A percentile compares a stretch with the other conserved stretches of the same genome.
These are phyloP conservation scores for Ariolimax columbianus DNA, from an alignment of 2,888 invertebrate genomes.

Conservation along the genomic window DNA sequence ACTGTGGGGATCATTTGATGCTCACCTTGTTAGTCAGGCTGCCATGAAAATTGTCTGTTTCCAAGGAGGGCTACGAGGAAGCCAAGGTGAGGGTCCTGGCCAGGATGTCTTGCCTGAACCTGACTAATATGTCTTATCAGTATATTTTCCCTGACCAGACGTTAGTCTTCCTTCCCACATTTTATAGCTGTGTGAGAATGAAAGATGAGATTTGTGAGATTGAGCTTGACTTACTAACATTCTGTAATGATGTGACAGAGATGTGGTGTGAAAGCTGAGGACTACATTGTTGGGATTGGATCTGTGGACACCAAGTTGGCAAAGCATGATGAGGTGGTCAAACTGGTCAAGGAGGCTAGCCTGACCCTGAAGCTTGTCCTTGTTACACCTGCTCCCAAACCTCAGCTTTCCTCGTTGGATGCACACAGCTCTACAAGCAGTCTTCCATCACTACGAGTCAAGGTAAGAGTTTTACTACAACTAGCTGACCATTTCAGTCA, in stretches of 20 bases:
- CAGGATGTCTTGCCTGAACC: too few relatives aligned
- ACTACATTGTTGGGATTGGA: conserved; percentile 93
- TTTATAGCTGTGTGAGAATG: neutral
- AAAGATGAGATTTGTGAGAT: neutral
- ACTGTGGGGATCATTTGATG: too few relatives aligned
- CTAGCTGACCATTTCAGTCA: too few relatives aligned
- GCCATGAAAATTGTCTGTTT: too few relatives aligned
- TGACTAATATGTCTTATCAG: too few relatives aligned
- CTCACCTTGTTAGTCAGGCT: too few relatives aligned
- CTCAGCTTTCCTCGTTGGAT: conserved; percentile 57
- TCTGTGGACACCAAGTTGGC: conserved; percentile 95
- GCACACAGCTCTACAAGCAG: conserved; percentile 53
- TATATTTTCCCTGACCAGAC: too few relatives aligned
- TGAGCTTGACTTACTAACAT: neutral
- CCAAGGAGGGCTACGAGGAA: too few relatives aligned
- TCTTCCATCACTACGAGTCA: conserved; percentile 57
- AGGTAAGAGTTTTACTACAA: too few relatives aligned
- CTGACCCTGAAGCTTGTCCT: conserved; percentile 89
- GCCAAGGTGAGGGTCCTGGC: too few relatives aligned
- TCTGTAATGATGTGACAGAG: conserved; percentile 83
- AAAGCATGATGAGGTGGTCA: conserved; percentile 93
- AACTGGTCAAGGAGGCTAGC: conserved; percentile 88
- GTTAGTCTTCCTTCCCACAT: too few relatives aligned
- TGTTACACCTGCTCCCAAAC: conserved; percentile 84
- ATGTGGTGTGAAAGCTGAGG: conserved; percentile 94